Conservation (phyloP, 2,113 vertebrate genomes). For the Campylorhamphus procurvoides region DNA sequence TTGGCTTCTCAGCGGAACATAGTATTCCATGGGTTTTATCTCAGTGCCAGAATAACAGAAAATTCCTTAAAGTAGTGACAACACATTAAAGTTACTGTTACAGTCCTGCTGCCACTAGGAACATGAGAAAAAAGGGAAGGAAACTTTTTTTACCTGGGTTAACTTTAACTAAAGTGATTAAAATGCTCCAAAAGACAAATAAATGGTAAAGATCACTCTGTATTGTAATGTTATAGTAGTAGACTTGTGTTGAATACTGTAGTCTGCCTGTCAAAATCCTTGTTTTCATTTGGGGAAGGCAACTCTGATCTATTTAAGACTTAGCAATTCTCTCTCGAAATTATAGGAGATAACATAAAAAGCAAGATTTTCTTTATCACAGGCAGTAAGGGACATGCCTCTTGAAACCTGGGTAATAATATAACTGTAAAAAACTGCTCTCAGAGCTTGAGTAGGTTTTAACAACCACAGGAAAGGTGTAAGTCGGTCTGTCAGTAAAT, state of each 20-base stretch:
- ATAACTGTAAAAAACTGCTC: background rate
- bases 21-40: background rate
- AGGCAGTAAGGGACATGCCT: background rate
- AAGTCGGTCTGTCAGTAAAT: background rate
- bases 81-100: background rate
- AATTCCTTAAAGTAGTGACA: background rate
- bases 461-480: background rate
- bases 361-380: background rate
- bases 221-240: background rate
- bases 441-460: rapidly evolving
- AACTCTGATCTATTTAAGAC: background rate
- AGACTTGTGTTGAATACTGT: background rate
- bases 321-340: background rate
- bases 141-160: background rate
- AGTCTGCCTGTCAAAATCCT: background rate
- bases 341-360: background rate
- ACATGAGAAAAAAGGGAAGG: background rate
- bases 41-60: background rate
- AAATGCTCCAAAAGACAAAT: background rate
- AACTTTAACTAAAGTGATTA: background rate
- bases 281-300: background rate
- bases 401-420: background rate
- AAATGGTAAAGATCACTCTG: background rate
- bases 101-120: background rate
- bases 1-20: background rate